Evolutionary conservation across 2,797 vertebrate genomes (phyloP).

Genomic region (Malurus leucopterus): DNA sequence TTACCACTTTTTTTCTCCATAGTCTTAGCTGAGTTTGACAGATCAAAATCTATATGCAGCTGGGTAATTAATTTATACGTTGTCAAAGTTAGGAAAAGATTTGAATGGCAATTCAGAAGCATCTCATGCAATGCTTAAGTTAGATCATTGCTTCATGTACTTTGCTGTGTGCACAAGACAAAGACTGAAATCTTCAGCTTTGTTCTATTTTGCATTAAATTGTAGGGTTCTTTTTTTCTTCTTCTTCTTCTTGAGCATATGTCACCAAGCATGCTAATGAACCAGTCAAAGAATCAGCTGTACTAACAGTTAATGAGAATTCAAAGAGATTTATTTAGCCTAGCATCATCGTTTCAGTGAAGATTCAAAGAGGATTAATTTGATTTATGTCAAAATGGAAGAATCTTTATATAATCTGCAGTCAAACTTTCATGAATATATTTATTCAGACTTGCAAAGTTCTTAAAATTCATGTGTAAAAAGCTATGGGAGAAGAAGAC

Average conservation of each 20-base stretch:
- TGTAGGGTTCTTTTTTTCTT: constrained; percentile 48
- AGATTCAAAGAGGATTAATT: constrained; percentile 56
- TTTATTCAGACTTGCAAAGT: constrained; percentile 29
- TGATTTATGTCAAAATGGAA: constrained; percentile 57
- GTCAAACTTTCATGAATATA: constrained; percentile 39
- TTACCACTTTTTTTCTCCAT: neutral
- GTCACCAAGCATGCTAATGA: constrained; percentile 63
- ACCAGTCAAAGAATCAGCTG: constrained; percentile 68
- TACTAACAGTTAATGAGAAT: constrained; percentile 62
- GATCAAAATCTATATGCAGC: constrained; percentile 3
- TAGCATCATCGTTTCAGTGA: constrained; percentile 16
- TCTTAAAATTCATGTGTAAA: constrained; percentile 30
- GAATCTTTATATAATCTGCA: constrained; percentile 48
- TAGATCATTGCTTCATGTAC: constrained; percentile 9
- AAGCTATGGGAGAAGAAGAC: neutral
- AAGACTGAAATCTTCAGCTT: constrained; percentile 64
- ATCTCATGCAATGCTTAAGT: neutral
- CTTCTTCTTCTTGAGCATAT: constrained; percentile 58
- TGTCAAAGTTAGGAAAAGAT: constrained; percentile 17
- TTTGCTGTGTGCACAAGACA: constrained; percentile 27
- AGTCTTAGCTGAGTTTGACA: neutral
- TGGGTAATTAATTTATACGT: constrained; percentile 35
- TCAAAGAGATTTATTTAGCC: constrained; percentile 60
- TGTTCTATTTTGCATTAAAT: constrained; percentile 62
- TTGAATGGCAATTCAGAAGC: constrained; percentile 44